phyloP scores from a whole-genome alignment of 2,797 vertebrate genomes.

The Hipposideros larvatus region DNA sequence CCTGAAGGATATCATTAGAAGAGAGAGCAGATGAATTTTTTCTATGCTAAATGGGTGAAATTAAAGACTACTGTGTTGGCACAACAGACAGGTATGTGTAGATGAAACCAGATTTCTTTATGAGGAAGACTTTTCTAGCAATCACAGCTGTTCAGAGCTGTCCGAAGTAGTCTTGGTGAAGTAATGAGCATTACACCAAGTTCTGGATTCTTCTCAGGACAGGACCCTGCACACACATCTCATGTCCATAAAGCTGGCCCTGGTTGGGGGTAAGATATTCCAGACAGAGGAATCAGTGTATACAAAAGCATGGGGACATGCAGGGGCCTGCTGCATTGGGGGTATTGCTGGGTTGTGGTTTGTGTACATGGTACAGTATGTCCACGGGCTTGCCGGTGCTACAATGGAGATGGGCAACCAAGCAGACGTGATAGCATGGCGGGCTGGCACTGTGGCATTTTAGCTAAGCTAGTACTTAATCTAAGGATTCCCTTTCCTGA shows the following conservation, averaged over 20 bases:
- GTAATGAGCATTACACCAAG: background rate
- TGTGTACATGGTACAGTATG: background rate
- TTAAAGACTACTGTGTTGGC: background rate
- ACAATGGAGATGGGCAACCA: background rate
- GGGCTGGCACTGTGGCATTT: background rate
- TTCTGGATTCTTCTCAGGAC: background rate
- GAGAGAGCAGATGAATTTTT: background rate
- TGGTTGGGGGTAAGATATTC: background rate
- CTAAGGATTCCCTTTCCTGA: background rate
- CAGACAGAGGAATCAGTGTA: background rate
- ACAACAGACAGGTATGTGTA: background rate
- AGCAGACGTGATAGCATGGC: background rate
- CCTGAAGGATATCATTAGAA: slow-evolving; percentile 10
- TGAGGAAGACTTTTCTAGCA: background rate
- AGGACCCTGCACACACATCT: background rate
- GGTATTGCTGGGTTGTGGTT: background rate
- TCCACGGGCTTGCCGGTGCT: background rate
- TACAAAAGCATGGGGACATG: background rate
- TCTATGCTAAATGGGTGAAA: background rate
- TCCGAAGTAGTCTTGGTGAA: background rate
- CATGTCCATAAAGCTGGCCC: background rate
- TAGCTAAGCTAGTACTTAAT: background rate
- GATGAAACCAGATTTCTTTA: background rate
- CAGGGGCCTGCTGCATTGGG: background rate
- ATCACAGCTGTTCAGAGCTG: background rate